Base-by-base conservation (phyloP, 2,888 invertebrate genomes). In the Prenolepis imparis region DNA sequence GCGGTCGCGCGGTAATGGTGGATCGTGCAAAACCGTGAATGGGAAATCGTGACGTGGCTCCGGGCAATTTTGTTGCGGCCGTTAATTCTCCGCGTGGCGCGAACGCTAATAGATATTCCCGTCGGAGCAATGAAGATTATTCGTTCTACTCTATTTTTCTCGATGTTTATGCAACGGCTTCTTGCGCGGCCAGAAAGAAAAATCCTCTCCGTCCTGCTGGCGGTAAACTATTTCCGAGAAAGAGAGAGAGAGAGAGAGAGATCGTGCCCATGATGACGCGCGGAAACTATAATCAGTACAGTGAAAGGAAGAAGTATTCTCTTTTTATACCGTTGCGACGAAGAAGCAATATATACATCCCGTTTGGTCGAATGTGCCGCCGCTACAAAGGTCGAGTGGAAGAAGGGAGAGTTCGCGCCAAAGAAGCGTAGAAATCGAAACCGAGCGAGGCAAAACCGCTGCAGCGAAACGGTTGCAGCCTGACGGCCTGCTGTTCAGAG, bases 291-390 rank as follows among this genome's bases (percentile, higher is more conserved):
- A 32, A 41, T 55, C 48, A 24, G 28, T 18, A 12, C 21, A 18
- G 24, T 36, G 66, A 82, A 84, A 84, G 83, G 70, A 84, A 89
- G 87, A 88, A 88, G 87, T 86, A 83, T 8, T 15, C 88, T 89
- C 86, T 85, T 88, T 81, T 85, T 48, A 6, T n/a, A 92, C 91
- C 88, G 88, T 78, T 83, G 89, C 88, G 87, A 44, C 84, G 88
- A 88, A 89, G 90, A 91, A 90, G 89, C 90, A 89, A 89, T 91
- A 91, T 91, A 92, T 36, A 36, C 28, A 28, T 92, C 89, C 86
- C 89, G 78, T 85, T 88, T 86, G 84, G 85, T 90, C 85, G 85
- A 88, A 85, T 83, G 84, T 70, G 48, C 72, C 57, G 85, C 73
- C 78, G 39, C 73, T 64, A 57, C 74, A 75, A 57, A 52, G 63